phyloP scores from a whole-genome alignment of 1,140 invertebrate species.

The Geopemphigus sp. region DNA sequence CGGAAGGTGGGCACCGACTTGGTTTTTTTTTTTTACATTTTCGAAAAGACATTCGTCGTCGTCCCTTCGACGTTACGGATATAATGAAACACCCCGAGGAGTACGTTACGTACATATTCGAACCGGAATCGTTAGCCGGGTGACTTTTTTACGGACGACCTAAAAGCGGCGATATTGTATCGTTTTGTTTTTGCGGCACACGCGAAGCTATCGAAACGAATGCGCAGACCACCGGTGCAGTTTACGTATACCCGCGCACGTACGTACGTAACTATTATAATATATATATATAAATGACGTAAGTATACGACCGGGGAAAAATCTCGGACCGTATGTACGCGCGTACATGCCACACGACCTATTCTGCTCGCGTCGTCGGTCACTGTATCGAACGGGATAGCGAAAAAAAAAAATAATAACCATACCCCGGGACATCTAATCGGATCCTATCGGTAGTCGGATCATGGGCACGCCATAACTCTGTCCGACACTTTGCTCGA shows the following conservation, averaged over 20 bases:
- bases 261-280: neutral
- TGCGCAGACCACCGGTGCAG: conserved; percentile 21
- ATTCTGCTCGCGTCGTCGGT: too few species aligned
- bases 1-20: conserved; percentile 2
- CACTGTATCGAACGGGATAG: neutral
- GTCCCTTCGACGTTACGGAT: neutral
- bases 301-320: neutral
- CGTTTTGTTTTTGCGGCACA: neutral
- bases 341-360: too few species aligned
- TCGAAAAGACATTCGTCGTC: neutral
- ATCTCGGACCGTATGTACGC: too few species aligned
- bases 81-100: neutral
- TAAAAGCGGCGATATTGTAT: too few species aligned
- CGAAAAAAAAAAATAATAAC: neutral
- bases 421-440: neutral
- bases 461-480: conserved; percentile 22
- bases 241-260: neutral
- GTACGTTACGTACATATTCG: too few species aligned
- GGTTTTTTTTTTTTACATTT: neutral
- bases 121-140: too few species aligned
- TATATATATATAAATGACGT: too few species aligned
- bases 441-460: conserved; percentile 41
- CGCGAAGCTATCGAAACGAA: conserved; percentile 30
- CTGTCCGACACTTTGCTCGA: conserved; percentile 34
- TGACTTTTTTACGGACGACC: too few species aligned